Evolutionary conservation across 2,113 vertebrate genomes (phyloP).

Genomic region (Tragelaphus strepsiceros): DNA sequence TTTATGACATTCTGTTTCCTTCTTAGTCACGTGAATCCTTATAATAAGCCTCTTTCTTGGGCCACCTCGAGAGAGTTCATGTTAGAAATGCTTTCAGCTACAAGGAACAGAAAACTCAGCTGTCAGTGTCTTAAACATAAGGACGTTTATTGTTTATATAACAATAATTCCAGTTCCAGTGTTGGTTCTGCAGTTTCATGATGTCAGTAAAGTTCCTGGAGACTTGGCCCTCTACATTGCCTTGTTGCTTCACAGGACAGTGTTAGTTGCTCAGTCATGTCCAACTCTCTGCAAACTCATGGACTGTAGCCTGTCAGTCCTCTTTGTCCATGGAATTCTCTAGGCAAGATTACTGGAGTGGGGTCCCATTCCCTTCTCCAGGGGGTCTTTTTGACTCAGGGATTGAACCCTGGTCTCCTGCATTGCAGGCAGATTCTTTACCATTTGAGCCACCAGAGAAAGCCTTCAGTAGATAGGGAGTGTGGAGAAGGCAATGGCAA

Average conservation of each 20-base stretch:
- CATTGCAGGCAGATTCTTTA: not conserved
- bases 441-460: not conserved
- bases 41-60: not conserved
- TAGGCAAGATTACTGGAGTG: not conserved
- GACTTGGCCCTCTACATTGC: not conserved
- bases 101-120: conserved; percentile 33
- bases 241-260: not conserved
- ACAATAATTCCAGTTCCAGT: not conserved
- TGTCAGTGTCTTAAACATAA: not conserved
- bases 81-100: conserved; percentile 15
- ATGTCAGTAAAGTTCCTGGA: not conserved
- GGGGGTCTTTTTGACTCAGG: not conserved
- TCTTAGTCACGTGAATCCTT: not conserved
- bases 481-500: too few species aligned
- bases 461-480: not conserved
- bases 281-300: not conserved
- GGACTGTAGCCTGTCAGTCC: not conserved
- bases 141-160: not conserved
- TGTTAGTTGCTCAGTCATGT: not conserved
- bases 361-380: not conserved
- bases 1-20: not conserved
- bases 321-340: not conserved
- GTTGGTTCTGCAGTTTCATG: not conserved
- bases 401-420: not conserved
- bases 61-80: not conserved